These are phyloP conservation scores for Champsocephalus esox DNA, from an alignment of 2,797 vertebrate species.

Conservation along the genomic window DNA sequence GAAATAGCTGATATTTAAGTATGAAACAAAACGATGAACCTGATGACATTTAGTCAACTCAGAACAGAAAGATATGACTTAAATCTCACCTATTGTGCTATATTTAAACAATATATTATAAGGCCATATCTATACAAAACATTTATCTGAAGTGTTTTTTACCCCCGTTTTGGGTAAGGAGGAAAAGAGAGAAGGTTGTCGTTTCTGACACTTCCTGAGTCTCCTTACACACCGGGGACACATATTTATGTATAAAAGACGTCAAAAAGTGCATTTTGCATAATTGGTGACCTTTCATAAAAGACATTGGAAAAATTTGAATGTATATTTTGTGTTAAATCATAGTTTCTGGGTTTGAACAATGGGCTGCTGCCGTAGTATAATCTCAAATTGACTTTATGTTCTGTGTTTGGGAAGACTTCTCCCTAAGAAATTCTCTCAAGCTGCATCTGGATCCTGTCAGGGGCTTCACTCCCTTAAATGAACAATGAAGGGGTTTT, in stretches of 20 bases:
- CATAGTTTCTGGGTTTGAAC: not conserved
- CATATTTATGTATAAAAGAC: no score
- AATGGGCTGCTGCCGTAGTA: not conserved
- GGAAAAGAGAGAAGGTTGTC: no score
- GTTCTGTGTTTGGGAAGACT: slow-evolving; percentile 16
- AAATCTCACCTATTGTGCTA: no score
- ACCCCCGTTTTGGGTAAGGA: no score
- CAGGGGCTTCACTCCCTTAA: slow-evolving; percentile 42
- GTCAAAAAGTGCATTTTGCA: no score
- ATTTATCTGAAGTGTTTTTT: no score
- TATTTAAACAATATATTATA: no score
- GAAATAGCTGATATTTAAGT: not conserved
- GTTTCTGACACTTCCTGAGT: no score
- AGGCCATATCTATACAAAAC: no score
- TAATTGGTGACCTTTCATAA: not conserved
- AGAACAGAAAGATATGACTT: not conserved
- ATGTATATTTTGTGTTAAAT: not conserved
- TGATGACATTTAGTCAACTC: not conserved
- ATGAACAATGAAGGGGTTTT: slow-evolving; percentile 48
- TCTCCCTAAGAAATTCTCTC: slow-evolving; percentile 15
- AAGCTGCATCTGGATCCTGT: slow-evolving; percentile 71
- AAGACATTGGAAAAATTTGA: not conserved
- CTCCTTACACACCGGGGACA: no score
- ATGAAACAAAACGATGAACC: not conserved
- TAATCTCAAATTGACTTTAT: slow-evolving; percentile 15